Base-by-base conservation (phyloP, 2,888 invertebrate species). In the Temnothorax unifasciatus region DNA sequence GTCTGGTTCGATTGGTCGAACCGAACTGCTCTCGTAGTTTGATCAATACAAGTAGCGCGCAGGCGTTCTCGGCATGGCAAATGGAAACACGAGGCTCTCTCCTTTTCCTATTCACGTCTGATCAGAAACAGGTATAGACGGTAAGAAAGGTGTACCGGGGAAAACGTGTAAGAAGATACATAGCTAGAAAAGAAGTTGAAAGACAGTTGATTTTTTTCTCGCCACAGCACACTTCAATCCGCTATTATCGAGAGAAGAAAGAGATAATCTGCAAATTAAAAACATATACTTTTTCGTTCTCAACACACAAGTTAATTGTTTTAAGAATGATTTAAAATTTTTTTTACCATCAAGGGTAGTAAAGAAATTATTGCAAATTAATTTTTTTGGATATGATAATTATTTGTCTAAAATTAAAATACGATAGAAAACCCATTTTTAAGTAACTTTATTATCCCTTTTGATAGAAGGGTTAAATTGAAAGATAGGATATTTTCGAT, bases 1-100 rank as follows among this genome's bases (percentile, higher is more conserved):
- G 87, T 85, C 87, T 88, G 88, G 86, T 86, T 92, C 90, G 92
- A 90, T 91, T 88, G 88, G 86, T 91, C 88, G 88, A 91, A 91
- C 86, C 89, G 74, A 87, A 92, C 90, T 92, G 90, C 89, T 88
- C 88, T 88, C 87, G 81, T 85, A 66, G 88, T 87, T 90, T 92
- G 92, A 92, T 92, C 92, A 92, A 92, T 92, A 92, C 92, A 90
- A 90, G 89, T 86, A 92, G 85, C 90, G 91, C 92, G 92, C 88
- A 92, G 87, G 92, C 92, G 89, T 88, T 57, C 91, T 90, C 83
- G 87, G 25, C 61, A 77, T 82, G 87, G 25, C 61, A 77, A 75
- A 82, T 79, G 63, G 79, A 82, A 82, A 82, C 61, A 76, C 81
- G 83, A 66, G 83, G 85, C 61, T 85, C 88, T 85, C 83, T 74